A percentile compares a stretch with the other conserved stretches of the same genome.
Evolutionary conservation across 1,140 invertebrate genomes (phyloP).

Genomic region (Cyrtorhinus lividipennis): DNA sequence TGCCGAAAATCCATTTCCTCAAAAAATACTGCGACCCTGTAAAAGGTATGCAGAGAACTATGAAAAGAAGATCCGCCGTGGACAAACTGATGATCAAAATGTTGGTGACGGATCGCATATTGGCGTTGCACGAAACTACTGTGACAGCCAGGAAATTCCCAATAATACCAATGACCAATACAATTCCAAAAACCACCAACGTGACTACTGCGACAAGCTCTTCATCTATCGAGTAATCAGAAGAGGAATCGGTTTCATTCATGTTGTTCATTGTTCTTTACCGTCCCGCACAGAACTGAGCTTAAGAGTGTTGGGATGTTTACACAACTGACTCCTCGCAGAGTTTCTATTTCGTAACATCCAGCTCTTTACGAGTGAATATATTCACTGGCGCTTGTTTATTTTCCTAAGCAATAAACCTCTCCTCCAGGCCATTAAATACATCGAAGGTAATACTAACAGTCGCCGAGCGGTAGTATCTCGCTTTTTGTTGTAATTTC

Average conservation of each 20-base stretch:
- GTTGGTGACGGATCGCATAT: conserved; percentile 38
- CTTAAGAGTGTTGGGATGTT: no score
- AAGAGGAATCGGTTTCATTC: no score
- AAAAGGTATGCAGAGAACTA: conserved; percentile 55
- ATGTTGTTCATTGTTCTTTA: no score
- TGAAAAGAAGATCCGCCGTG: conserved; percentile 53
- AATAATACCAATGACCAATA: conserved; percentile 34
- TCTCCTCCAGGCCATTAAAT: no score
- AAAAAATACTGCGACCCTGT: conserved; percentile 26
- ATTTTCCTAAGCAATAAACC: no score
- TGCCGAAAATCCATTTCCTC: conserved; percentile 66
- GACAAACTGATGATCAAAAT: conserved; percentile 53
- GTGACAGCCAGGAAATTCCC: conserved; percentile 39
- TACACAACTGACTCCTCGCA: no score
- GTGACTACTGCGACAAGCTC: not conserved
- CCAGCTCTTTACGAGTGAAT: no score
- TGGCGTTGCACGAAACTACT: conserved; percentile 28
- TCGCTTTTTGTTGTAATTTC: no score
- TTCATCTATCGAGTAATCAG: not conserved
- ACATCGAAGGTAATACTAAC: no score
- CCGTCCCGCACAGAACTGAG: not conserved
- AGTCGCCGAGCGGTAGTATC: no score
- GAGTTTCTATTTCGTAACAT: no score
- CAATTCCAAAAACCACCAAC: conserved; percentile 24
- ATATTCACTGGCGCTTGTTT: no score